Conservation (phyloP, 64 coral and sea anemone species). For the Acropora yongei region DNA sequence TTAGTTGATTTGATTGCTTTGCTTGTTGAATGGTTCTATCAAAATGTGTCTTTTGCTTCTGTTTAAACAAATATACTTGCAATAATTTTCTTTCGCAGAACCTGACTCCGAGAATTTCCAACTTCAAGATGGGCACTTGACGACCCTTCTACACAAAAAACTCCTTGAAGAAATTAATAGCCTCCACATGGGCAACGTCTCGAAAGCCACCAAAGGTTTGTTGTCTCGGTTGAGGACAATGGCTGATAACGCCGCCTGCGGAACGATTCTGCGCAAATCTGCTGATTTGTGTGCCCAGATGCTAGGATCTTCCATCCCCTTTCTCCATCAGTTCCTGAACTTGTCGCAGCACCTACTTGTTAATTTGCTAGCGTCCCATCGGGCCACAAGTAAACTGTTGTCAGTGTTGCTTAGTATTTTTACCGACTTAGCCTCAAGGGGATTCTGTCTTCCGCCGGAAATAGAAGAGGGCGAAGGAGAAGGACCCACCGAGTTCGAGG, state of each 20-base stretch:
- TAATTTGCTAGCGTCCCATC: constrained; percentile 73
- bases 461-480: constrained; percentile 82
- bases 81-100: not conserved
- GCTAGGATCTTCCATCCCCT: constrained; percentile 17
- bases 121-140: constrained; percentile 53
- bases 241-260: not conserved
- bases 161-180: constrained; percentile 48
- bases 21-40: too few relatives aligned
- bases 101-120: constrained; percentile 11
- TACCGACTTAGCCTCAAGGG: constrained; percentile 70
- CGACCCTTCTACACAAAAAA: constrained; percentile 31
- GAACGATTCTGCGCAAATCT: not conserved
- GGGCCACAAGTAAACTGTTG: constrained; percentile 75
- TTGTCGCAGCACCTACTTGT: constrained; percentile 58
- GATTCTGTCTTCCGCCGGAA: constrained; percentile 95
- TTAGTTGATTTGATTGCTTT: too few relatives aligned
- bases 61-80: too few relatives aligned
- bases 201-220: not conserved
- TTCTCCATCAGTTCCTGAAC: constrained; percentile 79
- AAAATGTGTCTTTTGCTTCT: too few relatives aligned
- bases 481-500: constrained; percentile 85
- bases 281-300: not conserved
- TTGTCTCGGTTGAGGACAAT: constrained; percentile 31
- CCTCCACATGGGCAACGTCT: constrained; percentile 33
- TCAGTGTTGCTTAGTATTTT: constrained; percentile 90